Evolutionary conservation across 30 jellyfish, hydroid and myxozoan genomes (phyloP), one percentile per base, ranked within the genome.

Genomic region (Chrysaora quinquecirrha): DNA sequence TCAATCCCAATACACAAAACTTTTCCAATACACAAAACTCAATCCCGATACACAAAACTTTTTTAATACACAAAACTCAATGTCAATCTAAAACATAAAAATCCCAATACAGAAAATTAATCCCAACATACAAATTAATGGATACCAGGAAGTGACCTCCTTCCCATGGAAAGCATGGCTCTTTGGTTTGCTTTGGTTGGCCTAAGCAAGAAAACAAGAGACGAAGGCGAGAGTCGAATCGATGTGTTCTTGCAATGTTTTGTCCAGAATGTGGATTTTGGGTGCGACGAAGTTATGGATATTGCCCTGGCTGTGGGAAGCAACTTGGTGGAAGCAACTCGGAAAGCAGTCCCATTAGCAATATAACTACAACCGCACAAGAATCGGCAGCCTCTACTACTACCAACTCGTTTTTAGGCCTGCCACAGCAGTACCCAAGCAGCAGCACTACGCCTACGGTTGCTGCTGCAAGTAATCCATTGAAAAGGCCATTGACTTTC

Each of bases 401-500:
- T 25, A 31, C 48, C 64, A 48, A 75, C 78, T 52, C 63, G 52
- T 6, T 29, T 75, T 10, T 48, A 75, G 87, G 75, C 60, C 78
- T 23, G 61, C 70, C 46, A 35, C 75, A n/a, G 28, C 61, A 52
- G 18, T n/a, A 60, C 33, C 25, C 75, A 49, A 30, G 64, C 28
- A 48, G 46, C 73, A 48, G 30, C 62, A 48, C 78, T 4, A 52
- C 34, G 29, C 75, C 78, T 1, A 50, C 87, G n/a, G 76, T 28
- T 71, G 75, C 48, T 73, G 75, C 85, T 3, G 75, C 75, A 43
- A 20, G 9, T 10, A 76, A 76, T 52, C 87, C 79, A 76, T 49
- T 76, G 68, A 52, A 76, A 76, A 76, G 87, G 78, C 87, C 78
- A 56, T 56, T 76, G 87, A 76, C 87, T 50, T 76, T 76, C 60